These are phyloP conservation scores for Tuberolachnus salignus DNA, from an alignment of 2,888 invertebrate species.

Conservation along the genomic window DNA sequence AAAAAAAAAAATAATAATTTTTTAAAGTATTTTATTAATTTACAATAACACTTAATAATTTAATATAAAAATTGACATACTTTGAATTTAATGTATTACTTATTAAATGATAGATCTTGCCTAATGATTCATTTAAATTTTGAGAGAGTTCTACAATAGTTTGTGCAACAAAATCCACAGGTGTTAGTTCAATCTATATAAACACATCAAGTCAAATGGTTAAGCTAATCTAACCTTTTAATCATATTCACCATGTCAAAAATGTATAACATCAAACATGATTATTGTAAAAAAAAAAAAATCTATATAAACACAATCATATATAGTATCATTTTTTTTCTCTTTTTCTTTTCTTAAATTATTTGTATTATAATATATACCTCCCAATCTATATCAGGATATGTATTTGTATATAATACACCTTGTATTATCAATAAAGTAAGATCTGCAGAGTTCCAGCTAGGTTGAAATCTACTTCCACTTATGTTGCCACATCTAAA, in stretches of 20 bases:
- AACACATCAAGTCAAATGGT: too few relatives aligned
- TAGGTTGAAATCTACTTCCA: slow-evolving; percentile 58
- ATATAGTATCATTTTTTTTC: background rate
- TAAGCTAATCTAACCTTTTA: too few relatives aligned
- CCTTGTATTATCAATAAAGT: slow-evolving; percentile 60
- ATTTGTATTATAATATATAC: slow-evolving; percentile 49
- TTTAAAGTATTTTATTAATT: background rate
- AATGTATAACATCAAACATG: too few relatives aligned
- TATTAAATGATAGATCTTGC: slow-evolving; percentile 60
- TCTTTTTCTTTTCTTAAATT: background rate
- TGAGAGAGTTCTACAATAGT: slow-evolving; percentile 58
- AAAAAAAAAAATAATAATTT: slow-evolving; percentile 42
- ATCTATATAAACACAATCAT: too few relatives aligned
- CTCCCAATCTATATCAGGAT: slow-evolving; percentile 58
- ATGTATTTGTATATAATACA: slow-evolving; percentile 58
- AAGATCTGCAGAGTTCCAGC: slow-evolving; percentile 60
- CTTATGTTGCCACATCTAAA: slow-evolving; percentile 60
- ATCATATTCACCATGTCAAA: too few relatives aligned
- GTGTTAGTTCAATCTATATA: slow-evolving; percentile 60
- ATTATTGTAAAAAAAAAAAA: too few relatives aligned
- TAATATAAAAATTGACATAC: slow-evolving; percentile 44
- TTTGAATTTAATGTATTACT: slow-evolving; percentile 59
- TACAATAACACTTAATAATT: background rate
- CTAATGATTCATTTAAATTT: slow-evolving; percentile 58
- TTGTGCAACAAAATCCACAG: slow-evolving; percentile 60